Conservation (phyloP, 1,140 invertebrate genomes). For the Musca vetustissima region DNA sequence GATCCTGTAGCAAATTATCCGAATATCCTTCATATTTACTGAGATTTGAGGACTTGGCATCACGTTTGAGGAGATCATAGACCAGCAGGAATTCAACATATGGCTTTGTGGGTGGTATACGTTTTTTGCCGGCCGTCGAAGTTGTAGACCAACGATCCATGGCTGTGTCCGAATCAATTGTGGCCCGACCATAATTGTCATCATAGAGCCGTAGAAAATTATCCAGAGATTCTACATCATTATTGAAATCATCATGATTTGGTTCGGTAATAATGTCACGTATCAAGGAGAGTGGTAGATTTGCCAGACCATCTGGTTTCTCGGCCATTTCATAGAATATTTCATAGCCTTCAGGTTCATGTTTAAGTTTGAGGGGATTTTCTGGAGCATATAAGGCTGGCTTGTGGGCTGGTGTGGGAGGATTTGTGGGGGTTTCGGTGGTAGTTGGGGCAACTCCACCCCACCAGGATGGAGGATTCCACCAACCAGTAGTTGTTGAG, state of each 20-base stretch:
- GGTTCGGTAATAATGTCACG: conserved; percentile 47
- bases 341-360: conserved; percentile 36
- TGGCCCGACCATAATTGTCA: conserved; percentile 50
- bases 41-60: conserved; percentile 51
- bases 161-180: conserved; percentile 44
- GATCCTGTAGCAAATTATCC: conserved; percentile 43
- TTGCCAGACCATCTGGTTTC: conserved; percentile 42
- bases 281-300: conserved; percentile 44
- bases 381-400: conserved; percentile 42
- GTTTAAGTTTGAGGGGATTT: not conserved
- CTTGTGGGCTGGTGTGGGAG: conserved; percentile 36
- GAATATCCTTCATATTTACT: conserved; percentile 53
- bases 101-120: conserved; percentile 52
- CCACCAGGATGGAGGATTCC: conserved; percentile 38
- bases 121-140: conserved; percentile 53
- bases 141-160: conserved; percentile 50
- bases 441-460: conserved; percentile 35
- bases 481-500: conserved; percentile 37
- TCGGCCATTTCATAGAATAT: conserved; percentile 44
- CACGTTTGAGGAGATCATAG: conserved; percentile 53
- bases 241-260: conserved; percentile 45
- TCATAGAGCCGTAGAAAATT: conserved; percentile 53
- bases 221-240: conserved; percentile 51
- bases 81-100: conserved; percentile 53
- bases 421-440: conserved; percentile 34